Conservation (phyloP, 2,797 vertebrate genomes). For the Menidia menidia region DNA sequence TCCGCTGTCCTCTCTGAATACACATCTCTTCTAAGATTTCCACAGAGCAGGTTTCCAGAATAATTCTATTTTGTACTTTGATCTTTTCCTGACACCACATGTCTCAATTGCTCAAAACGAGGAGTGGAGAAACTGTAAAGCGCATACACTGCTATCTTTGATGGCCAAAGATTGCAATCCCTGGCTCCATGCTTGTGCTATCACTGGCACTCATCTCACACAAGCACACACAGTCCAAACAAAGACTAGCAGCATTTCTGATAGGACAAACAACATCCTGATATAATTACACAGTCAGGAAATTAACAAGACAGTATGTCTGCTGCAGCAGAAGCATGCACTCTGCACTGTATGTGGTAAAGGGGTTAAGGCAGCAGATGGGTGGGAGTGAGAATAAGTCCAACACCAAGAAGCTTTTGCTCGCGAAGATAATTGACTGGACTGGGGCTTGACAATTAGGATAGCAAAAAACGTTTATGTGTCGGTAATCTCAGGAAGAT, state of each 20-base stretch:
- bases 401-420: constrained; percentile 44
- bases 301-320: constrained; percentile 76
- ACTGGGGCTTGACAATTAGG: constrained; percentile 32
- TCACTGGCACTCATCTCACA: constrained; percentile 73
- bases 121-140: constrained; percentile 33
- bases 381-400: constrained; percentile 28
- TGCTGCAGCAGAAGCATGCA: constrained; percentile 53
- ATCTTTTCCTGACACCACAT: constrained; percentile 14
- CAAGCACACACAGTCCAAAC: constrained; percentile 76
- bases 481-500: neutral
- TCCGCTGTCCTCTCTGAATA: constrained; percentile 54
- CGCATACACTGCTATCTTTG: constrained; percentile 55
- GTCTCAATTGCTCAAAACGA: constrained; percentile 22
- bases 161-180: constrained; percentile 63
- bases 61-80: constrained; percentile 14
- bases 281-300: constrained; percentile 80
- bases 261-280: constrained; percentile 77
- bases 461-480: constrained; percentile 14
- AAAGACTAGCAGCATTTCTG: constrained; percentile 70
- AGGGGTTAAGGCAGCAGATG: constrained; percentile 16
- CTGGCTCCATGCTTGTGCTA: constrained; percentile 59
- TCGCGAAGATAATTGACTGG: constrained; percentile 54
- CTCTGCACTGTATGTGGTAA: constrained; percentile 20
- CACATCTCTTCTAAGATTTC: constrained; percentile 36
- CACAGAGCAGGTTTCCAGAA: constrained; percentile 3